Base-by-base conservation (phyloP, 2,113 vertebrate genomes). In the Orthonyx spaldingii region DNA sequence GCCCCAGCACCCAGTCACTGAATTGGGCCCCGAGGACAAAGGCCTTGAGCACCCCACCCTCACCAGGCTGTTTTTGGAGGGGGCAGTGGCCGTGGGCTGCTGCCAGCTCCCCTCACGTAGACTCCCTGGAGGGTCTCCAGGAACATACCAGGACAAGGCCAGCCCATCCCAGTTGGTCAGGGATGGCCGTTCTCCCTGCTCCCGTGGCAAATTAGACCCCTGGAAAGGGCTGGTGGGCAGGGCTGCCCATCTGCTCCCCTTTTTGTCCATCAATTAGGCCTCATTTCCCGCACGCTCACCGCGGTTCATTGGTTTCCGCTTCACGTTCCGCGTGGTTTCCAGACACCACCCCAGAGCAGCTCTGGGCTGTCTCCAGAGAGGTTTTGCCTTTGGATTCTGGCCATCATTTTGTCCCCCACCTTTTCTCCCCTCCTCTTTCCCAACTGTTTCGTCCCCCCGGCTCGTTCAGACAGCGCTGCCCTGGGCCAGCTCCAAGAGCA, bases 181-280 rank as follows among this genome's bases (percentile, higher is more conserved):
- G 70, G 71, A 53, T 18, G 55, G 68, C 68, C 2, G 0, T 57
- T 57, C 91, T 84, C 30, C 66, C 57, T 13, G 35, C 79, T 71
- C 18, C 5, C 0, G 41, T 14, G 76, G 80, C 77, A 95, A 94
- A 95, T 94, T 70, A 94, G 89, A 95, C 19, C 94, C 94, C 94
- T 86, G 87, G 53, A 83, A 96, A 94, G 69, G 88, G 79, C 79
- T 81, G 86, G 90, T 91, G 83, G 91, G 93, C 89, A 92, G 96
- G 93, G 86, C 37, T 80, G 86, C 76, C 96, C 95, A 96, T 97
- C 96, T 90, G 90, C 91, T 96, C 50, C 83, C 63, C 66, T 5
- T 95, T 97, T 96, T 97, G 95, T 97, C 92, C 91, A 57, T 95
- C 95, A 94, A 96, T 97, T 95, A 97, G 91, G 63, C 68, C 80